Evolutionary conservation across 2,797 vertebrate species (phyloP).

Genomic region (Vireo griseus): DNA sequence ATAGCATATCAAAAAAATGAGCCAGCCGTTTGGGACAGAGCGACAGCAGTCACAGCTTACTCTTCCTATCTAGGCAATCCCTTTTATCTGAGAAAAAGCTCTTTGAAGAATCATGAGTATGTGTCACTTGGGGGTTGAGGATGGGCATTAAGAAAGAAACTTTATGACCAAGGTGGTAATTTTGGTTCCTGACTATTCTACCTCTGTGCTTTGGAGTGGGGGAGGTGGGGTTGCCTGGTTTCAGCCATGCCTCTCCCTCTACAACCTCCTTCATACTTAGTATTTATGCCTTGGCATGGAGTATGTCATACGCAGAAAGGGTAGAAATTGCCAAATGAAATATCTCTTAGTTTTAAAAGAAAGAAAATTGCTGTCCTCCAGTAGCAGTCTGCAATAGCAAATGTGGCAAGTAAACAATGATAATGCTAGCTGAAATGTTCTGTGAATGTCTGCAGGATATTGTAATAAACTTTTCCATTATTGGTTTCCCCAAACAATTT

Average conservation of each 20-base stretch:
- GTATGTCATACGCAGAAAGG: neutral
- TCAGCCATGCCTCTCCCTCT: neutral
- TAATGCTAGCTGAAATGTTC: neutral
- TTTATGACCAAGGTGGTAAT: neutral
- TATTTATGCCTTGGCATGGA: neutral
- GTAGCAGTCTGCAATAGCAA: neutral
- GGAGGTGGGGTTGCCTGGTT: neutral
- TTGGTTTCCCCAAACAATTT: constrained; percentile 7
- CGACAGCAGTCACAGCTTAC: neutral
- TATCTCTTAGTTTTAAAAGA: neutral
- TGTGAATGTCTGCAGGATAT: neutral
- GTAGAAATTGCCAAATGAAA: neutral
- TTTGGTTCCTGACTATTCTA: neutral
- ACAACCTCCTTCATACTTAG: neutral
- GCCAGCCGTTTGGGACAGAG: neutral
- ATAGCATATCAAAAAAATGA: neutral
- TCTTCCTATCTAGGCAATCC: neutral
- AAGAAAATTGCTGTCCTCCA: neutral
- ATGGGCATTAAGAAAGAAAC: neutral
- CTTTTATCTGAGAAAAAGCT: neutral
- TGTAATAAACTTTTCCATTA: constrained; percentile 5
- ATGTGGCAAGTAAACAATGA: neutral
- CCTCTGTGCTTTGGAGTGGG: neutral
- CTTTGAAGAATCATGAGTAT: neutral
- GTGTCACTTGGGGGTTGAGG: accelerated